These are phyloP conservation scores for Drosophila austrosaltans DNA, from an alignment of 2,888 invertebrate species.

Conservation along the genomic window DNA sequence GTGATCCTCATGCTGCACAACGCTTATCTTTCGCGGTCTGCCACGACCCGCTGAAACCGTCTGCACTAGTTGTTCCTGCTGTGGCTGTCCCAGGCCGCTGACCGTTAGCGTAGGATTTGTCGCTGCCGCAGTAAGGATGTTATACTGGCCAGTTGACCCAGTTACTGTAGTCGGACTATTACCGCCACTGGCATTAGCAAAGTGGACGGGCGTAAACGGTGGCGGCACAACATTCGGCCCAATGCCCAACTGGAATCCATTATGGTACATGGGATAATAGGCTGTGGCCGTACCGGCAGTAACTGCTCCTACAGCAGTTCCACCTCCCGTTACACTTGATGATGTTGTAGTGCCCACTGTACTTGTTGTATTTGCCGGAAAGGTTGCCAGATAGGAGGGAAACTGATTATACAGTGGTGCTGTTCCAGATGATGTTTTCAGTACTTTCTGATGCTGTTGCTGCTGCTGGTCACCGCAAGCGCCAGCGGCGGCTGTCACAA, in stretches of 20 bases:
- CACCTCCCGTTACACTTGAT: slow-evolving; percentile 42
- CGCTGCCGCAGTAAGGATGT: slow-evolving; percentile 61
- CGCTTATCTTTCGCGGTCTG: slow-evolving; percentile 80
- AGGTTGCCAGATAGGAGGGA: slow-evolving; percentile 82
- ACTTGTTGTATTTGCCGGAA: slow-evolving; percentile 71
- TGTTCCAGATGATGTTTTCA: slow-evolving; percentile 67
- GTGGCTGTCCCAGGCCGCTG: slow-evolving; percentile 48
- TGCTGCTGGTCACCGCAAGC: slow-evolving; percentile 14
- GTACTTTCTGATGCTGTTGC: slow-evolving; percentile 67
- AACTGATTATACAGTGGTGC: slow-evolving; percentile 82
- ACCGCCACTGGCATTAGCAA: slow-evolving; percentile 72
- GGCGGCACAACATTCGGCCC: slow-evolving; percentile 83
- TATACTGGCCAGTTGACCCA: slow-evolving; percentile 55
- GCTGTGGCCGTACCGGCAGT: slow-evolving; percentile 65
- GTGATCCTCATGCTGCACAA: slow-evolving; percentile 66
- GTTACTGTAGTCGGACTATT: slow-evolving; percentile 59
- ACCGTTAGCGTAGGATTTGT: slow-evolving; percentile 63
- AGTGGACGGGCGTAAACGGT: slow-evolving; percentile 83
- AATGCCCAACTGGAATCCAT: slow-evolving; percentile 82
- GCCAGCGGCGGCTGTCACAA: slow-evolving; percentile 64
- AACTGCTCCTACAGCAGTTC: slow-evolving; percentile 21
- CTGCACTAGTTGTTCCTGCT: slow-evolving; percentile 73
- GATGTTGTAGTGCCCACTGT: slow-evolving; percentile 65
- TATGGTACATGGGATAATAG: slow-evolving; percentile 83
- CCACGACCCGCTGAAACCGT: slow-evolving; percentile 83